phyloP scores from a whole-genome alignment of 1,140 invertebrate species.

The Drosophila chauvacae region DNA sequence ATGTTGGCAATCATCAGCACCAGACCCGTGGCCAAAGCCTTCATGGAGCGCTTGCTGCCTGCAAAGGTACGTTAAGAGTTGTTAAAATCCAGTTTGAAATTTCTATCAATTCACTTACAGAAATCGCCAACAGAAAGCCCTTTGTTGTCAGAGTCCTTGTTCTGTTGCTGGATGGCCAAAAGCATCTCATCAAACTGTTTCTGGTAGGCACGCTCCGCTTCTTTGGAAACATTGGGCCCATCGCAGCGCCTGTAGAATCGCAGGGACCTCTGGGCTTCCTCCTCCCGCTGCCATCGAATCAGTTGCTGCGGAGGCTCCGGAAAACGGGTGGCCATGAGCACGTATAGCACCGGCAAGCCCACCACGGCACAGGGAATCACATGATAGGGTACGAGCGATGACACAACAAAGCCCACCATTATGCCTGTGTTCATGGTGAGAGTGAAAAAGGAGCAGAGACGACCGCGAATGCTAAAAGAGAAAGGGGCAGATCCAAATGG shows the following conservation, averaged over 20 bases:
- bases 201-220: conserved; percentile 42
- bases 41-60: conserved; percentile 63
- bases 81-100: neutral
- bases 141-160: conserved; percentile 27
- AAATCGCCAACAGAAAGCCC: conserved; percentile 52
- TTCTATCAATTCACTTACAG: conserved; percentile 53
- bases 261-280: conserved; percentile 59
- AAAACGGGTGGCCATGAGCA: conserved; percentile 46
- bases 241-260: conserved; percentile 67
- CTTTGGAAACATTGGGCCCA: conserved; percentile 31
- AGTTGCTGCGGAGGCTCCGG: conserved; percentile 76
- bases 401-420: conserved; percentile 66
- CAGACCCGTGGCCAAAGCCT: conserved; percentile 62
- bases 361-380: conserved; percentile 67
- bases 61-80: neutral
- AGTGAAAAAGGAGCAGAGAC: conserved; percentile 68
- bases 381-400: conserved; percentile 68
- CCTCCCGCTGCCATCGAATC: conserved; percentile 41
- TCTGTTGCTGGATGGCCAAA: conserved; percentile 50
- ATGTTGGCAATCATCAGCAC: conserved; percentile 72
- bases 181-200: conserved; percentile 68
- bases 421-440: conserved; percentile 69
- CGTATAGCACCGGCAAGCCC: conserved; percentile 58
- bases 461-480: conserved; percentile 68
- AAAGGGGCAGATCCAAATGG: neutral